Conservation (phyloP, 2,113 vertebrate genomes). For the Tringa solitaria region DNA sequence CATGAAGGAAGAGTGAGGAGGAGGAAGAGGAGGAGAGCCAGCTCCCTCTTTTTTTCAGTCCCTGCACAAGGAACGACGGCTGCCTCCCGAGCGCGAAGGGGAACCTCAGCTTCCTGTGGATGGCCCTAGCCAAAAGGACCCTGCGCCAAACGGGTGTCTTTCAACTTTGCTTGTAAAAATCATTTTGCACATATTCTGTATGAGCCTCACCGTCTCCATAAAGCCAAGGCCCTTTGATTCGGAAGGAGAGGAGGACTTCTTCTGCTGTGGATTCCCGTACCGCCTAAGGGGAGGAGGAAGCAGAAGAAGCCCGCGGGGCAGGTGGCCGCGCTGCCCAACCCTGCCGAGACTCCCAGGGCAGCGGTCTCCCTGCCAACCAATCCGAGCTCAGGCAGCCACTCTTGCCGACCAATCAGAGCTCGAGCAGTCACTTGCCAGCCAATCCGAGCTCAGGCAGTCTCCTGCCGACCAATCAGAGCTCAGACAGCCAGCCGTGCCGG, state of each 20-base stretch:
- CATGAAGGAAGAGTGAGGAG: constrained; percentile 56
- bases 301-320: constrained; percentile 36
- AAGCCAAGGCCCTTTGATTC: constrained; percentile 72
- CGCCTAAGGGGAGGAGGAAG: constrained; percentile 26
- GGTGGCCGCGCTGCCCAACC: background rate
- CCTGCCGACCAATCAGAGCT: constrained; percentile 36
- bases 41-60: constrained; percentile 53
- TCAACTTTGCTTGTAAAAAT: constrained; percentile 79
- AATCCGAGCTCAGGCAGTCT: constrained; percentile 2
- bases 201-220: constrained; percentile 73
- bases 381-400: background rate
- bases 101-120: constrained; percentile 62
- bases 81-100: constrained; percentile 49
- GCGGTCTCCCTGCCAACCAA: background rate
- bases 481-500: constrained; percentile 44
- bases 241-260: constrained; percentile 45
- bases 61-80: constrained; percentile 46
- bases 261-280: constrained; percentile 41
- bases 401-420: constrained; percentile 39
- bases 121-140: constrained; percentile 73
- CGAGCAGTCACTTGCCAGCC: background rate
- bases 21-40: constrained; percentile 45
- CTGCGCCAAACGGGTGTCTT: constrained; percentile 75
- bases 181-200: constrained; percentile 81
- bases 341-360: constrained; percentile 29